Conservation (phyloP, 2,888 invertebrate genomes). For the Ochropleura leucogaster region DNA sequence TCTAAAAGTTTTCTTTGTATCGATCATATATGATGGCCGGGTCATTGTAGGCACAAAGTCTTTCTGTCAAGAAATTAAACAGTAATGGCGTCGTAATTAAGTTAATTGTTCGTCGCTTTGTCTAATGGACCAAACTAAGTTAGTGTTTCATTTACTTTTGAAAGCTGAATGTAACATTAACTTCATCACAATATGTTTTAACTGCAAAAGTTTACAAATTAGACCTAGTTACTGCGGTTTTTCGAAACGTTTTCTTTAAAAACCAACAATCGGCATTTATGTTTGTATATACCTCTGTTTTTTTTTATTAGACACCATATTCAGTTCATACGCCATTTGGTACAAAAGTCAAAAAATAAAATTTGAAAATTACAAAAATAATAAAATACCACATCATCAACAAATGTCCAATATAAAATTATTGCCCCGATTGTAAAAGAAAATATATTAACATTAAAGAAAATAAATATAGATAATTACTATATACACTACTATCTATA, state of each 20-base stretch:
- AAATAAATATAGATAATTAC: constrained; percentile 74
- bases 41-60: constrained; percentile 59
- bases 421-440: constrained; percentile 81
- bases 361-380: constrained; percentile 77
- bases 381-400: constrained; percentile 83
- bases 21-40: constrained; percentile 4
- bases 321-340: constrained; percentile 45
- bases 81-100: constrained; percentile 69
- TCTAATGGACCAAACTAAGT: constrained; percentile 66
- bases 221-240: not conserved
- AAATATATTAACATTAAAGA: constrained; percentile 65
- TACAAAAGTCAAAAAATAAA: constrained; percentile 73
- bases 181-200: constrained; percentile 3
- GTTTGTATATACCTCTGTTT: not conserved
- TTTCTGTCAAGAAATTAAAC: constrained; percentile 69
- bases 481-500: constrained; percentile 88
- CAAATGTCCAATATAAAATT: constrained; percentile 81
- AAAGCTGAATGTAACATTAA: constrained; percentile 19
- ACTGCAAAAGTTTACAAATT: constrained; percentile 16
- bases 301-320: not conserved
- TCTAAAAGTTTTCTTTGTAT: constrained; percentile 25
- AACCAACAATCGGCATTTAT: not conserved
- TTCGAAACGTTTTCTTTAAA: not conserved
- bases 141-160: constrained; percentile 47
- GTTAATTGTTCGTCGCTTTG: constrained; percentile 67